phyloP scores from a whole-genome alignment of 2,888 invertebrate genomes.

The Xestia sexstrigata region DNA sequence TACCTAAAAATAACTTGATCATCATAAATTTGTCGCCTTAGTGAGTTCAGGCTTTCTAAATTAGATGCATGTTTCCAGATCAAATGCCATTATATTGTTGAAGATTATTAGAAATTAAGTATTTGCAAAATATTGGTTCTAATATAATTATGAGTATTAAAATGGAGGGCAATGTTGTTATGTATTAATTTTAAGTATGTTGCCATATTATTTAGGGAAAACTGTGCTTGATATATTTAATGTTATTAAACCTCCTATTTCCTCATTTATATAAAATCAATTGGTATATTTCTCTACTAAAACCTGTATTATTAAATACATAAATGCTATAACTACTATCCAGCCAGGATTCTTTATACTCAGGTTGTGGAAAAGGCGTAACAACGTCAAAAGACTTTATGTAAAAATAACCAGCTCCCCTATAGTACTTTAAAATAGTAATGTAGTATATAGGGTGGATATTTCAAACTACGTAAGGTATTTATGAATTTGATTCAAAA shows the following conservation, averaged over 20 bases:
- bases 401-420: slow-evolving; percentile 47
- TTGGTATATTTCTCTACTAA: slow-evolving; percentile 25
- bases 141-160: slow-evolving; percentile 34
- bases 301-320: slow-evolving; percentile 19
- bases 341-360: slow-evolving; percentile 35
- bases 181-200: slow-evolving; percentile 49
- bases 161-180: slow-evolving; percentile 41
- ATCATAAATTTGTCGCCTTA: slow-evolving; percentile 38
- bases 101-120: slow-evolving; percentile 57
- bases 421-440: slow-evolving; percentile 20
- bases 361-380: slow-evolving; percentile 55
- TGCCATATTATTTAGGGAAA: slow-evolving; percentile 58
- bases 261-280: slow-evolving; percentile 27
- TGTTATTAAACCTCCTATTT: slow-evolving; percentile 22
- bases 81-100: slow-evolving; percentile 54
- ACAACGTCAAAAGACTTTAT: slow-evolving; percentile 51
- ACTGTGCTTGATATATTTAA: slow-evolving; percentile 49
- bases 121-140: slow-evolving; percentile 55
- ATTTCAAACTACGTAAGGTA: slow-evolving; percentile 20
- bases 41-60: slow-evolving; percentile 36
- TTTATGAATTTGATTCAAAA: slow-evolving; percentile 31
- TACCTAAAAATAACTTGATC: slow-evolving; percentile 7
- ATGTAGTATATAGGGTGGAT: slow-evolving; percentile 37
- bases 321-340: slow-evolving; percentile 21
- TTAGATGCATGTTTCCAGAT: slow-evolving; percentile 31